Conservation (phyloP, 1,140 invertebrate genomes). For the Epicauta chinensis region DNA sequence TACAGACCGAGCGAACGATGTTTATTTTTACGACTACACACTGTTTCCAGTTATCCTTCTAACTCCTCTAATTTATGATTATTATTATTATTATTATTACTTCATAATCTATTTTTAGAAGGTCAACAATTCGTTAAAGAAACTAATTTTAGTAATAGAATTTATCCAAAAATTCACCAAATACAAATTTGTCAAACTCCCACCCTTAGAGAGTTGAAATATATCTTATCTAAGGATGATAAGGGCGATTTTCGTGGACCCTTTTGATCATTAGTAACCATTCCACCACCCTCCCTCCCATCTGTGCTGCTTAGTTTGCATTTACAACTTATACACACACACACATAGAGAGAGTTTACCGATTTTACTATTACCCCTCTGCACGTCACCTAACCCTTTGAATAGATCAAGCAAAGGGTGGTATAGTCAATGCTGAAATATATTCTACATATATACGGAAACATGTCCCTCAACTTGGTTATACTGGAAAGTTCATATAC, state of each 20-base stretch:
- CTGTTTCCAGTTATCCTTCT: background rate
- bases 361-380: background rate
- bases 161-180: slow-evolving; percentile 27
- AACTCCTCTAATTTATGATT: background rate
- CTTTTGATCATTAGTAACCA: slow-evolving; percentile 38
- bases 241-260: slow-evolving; percentile 38
- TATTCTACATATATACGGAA: too few species aligned
- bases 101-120: too few species aligned
- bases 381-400: slow-evolving; percentile 1
- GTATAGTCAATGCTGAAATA: too few species aligned
- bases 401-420: slow-evolving; percentile 9
- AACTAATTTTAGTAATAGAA: background rate
- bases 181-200: slow-evolving; percentile 38
- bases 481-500: slow-evolving; percentile 41
- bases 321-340: slow-evolving; percentile 43
- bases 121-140: too few species aligned
- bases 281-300: slow-evolving; percentile 38
- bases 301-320: slow-evolving; percentile 43
- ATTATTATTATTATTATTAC: too few species aligned
- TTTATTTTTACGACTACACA: slow-evolving; percentile 14
- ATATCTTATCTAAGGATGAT: slow-evolving; percentile 37
- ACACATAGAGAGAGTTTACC: slow-evolving; percentile 14
- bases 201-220: slow-evolving; percentile 22
- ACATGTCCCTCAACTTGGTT: slow-evolving; percentile 19
- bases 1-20: background rate